These are phyloP conservation scores for Hypocryptadius cinnamomeus DNA, from an alignment of 2,113 vertebrate genomes.

Conservation along the genomic window DNA sequence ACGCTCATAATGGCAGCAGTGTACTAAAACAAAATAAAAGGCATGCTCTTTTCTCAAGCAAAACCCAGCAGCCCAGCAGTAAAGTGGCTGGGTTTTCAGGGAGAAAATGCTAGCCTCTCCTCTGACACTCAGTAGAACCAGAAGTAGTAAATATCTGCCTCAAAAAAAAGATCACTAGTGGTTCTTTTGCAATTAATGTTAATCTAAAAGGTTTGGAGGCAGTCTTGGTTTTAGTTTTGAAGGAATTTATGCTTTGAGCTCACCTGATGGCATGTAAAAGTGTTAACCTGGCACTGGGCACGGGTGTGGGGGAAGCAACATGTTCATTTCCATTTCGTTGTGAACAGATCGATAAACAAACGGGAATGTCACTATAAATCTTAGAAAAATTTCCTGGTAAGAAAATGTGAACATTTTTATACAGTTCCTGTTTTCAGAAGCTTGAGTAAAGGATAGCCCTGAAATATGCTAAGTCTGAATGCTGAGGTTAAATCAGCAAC, in stretches of 20 bases:
- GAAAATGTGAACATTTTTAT: slow-evolving; percentile 8
- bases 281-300: not conserved
- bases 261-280: not conserved
- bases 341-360: slow-evolving; percentile 36
- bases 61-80: not conserved
- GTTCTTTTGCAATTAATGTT: not conserved
- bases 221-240: not conserved
- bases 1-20: not conserved
- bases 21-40: not conserved
- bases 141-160: not conserved
- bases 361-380: slow-evolving; percentile 13
- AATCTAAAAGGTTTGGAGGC: not conserved
- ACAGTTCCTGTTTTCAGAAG: not conserved
- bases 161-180: not conserved
- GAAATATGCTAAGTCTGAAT: not conserved
- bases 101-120: not conserved
- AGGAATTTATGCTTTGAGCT: not conserved
- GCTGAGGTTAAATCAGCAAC: not conserved
- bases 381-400: not conserved
- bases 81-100: not conserved
- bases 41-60: not conserved
- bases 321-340: not conserved
- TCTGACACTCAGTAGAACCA: not conserved
- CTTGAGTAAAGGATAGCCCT: not conserved
- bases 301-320: not conserved